Base-by-base conservation (phyloP, 1,140 invertebrate species). In the Hylaeus volcanicus region DNA sequence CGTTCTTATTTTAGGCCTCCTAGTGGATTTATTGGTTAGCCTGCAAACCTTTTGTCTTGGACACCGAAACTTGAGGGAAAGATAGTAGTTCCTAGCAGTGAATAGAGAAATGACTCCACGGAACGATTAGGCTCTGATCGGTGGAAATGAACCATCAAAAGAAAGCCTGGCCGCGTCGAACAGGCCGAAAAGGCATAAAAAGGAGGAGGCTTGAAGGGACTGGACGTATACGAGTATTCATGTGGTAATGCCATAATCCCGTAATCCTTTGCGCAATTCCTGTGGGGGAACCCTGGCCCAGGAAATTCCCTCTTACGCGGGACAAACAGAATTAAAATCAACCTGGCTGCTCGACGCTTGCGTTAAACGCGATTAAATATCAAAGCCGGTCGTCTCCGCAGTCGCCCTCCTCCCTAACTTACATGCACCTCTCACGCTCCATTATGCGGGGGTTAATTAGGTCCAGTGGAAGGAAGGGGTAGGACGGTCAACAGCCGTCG, bases 281-380 rank as follows among this genome's bases (percentile, higher is more conserved):
- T 69, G 68, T 39, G 77, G 68, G 15, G 26, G 26, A 83, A 41
- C 56, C 37, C 65, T n/a, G 72, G 43, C 56, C 72, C 68, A 51
- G 68, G 78, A 81, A 84, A 84, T 84, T 81, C 72, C 53, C 48
- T 51, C 79, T 84, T 90, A 87, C 88, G 83, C 86, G 82, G 81
- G 86, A 88, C 87, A 92, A 91, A 91, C 90, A 90, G 90, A 91
- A 91, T 92, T 91, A 91, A 90, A 92, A 92, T 83, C 77, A 78
- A 75, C 61, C 56, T 43, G 78, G 73, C 65, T 63, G 58, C 64
- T 82, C 56, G 87, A 72, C 74, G 90, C 88, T 88, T 89, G 89
- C 88, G 86, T 89, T 90, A 91, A 92, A 92, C 87, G 82, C 86
- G 90, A 92, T 92, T 92, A 92, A 92, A 92, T 91, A 92, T 92